Evolutionary conservation across 1,140 invertebrate genomes (phyloP).

Genomic region (Mactra quadrangularis): DNA sequence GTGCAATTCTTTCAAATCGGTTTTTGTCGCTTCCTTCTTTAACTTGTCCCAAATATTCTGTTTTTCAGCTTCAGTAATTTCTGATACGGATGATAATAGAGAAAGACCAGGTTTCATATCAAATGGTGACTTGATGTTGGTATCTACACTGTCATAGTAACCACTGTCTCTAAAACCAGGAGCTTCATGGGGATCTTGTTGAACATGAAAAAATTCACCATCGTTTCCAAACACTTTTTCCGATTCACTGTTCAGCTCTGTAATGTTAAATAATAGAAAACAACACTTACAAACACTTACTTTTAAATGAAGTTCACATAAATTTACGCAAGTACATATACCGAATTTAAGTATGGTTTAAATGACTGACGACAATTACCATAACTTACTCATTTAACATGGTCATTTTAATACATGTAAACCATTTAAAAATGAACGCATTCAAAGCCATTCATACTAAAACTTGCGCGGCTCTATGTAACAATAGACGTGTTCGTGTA

Average conservation of each 20-base stretch:
- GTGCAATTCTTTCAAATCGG: not conserved
- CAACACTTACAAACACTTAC: too few relatives aligned
- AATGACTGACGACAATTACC: too few relatives aligned
- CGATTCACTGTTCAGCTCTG: constrained; percentile 44
- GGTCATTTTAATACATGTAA: too few relatives aligned
- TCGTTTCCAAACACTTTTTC: constrained; percentile 58
- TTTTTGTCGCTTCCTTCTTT: constrained; percentile 2
- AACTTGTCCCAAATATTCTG: constrained; percentile 22
- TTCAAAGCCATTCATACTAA: too few relatives aligned
- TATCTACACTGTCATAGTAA: constrained; percentile 55
- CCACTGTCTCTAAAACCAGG: constrained; percentile 55
- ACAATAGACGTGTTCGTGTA: too few relatives aligned
- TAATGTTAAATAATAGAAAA: too few relatives aligned
- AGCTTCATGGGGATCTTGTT: not conserved
- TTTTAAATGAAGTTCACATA: too few relatives aligned
- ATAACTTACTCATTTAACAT: too few relatives aligned
- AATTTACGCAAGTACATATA: too few relatives aligned
- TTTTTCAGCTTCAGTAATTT: constrained; percentile 30
- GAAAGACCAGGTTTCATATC: constrained; percentile 15
- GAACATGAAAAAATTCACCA: constrained; percentile 50
- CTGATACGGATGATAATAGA: not conserved
- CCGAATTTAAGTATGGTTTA: too few relatives aligned
- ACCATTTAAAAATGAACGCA: too few relatives aligned
- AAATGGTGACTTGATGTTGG: constrained; percentile 43
- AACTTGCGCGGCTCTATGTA: too few relatives aligned